A percentile compares a stretch with the other conserved stretches of the same genome.
Evolutionary conservation across 2,113 vertebrate species (phyloP).

Genomic region (Eclectus roratus): DNA sequence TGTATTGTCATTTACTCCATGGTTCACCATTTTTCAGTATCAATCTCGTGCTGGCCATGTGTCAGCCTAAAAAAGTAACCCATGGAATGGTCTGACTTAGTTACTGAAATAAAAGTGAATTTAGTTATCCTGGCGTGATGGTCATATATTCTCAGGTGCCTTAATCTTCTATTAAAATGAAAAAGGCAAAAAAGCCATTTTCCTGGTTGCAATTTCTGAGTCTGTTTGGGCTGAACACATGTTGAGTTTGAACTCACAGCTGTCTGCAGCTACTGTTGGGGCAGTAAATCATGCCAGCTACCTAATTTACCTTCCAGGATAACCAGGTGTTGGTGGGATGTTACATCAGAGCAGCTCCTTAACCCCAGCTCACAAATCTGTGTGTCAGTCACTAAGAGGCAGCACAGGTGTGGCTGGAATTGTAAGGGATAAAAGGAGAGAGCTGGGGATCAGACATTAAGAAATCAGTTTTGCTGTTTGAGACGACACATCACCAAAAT

Average conservation of each 20-base stretch:
- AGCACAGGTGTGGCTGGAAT: background rate
- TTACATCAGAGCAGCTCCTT: background rate
- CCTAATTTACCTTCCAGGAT: background rate
- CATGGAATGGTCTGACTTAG: background rate
- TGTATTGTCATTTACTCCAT: background rate
- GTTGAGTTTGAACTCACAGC: background rate
- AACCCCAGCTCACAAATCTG: fast-evolving
- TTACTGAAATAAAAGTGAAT: background rate
- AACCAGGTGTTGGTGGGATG: background rate
- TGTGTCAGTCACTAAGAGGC: background rate
- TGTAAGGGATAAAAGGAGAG: background rate
- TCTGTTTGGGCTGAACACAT: fast-evolving
- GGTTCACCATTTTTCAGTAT: background rate
- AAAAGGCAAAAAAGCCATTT: background rate
- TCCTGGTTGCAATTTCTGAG: background rate
- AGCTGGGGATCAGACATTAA: background rate
- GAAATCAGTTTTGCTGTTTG: background rate
- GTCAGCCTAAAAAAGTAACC: background rate
- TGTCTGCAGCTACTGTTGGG: fast-evolving
- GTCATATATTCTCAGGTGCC: background rate
- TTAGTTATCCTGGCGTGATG: background rate
- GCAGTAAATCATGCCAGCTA: background rate
- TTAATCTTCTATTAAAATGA: background rate
- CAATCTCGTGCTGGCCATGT: background rate
- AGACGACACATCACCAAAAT: fast-evolving